These are phyloP conservation scores for Microplitis deprimator DNA, from an alignment of 2,888 invertebrate species.

Conservation along the genomic window DNA sequence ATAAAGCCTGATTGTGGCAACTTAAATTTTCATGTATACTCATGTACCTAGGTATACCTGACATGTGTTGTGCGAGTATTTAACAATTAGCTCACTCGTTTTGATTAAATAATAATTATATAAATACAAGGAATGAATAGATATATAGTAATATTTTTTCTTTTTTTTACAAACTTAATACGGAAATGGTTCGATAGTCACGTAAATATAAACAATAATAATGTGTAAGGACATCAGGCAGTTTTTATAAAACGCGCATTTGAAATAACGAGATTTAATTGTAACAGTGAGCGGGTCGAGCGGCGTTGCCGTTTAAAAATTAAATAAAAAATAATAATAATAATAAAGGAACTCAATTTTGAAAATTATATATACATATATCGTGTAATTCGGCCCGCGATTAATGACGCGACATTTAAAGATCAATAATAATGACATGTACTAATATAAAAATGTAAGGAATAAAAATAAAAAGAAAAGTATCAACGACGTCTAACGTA, in stretches of 20 bases:
- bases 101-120: neutral
- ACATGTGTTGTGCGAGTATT: neutral
- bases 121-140: neutral
- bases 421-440: neutral
- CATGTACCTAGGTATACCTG: neutral
- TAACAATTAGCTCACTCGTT: neutral
- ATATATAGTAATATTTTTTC: neutral
- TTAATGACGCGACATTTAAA: neutral
- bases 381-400: too few relatives aligned
- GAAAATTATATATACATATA: too few relatives aligned
- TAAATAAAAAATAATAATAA: too few relatives aligned
- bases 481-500: conserved; percentile 48
- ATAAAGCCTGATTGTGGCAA: neutral
- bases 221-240: neutral
- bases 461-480: conserved; percentile 34
- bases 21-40: neutral
- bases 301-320: too few relatives aligned
- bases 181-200: neutral
- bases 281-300: neutral
- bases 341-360: too few relatives aligned
- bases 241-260: neutral
- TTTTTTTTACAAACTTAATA: neutral
- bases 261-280: neutral
- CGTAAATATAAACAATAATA: neutral
- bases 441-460: neutral